A percentile compares a stretch with the other conserved stretches of the same genome.
phyloP scores from a whole-genome alignment of 2,113 vertebrate species.

The Galbula dea region DNA sequence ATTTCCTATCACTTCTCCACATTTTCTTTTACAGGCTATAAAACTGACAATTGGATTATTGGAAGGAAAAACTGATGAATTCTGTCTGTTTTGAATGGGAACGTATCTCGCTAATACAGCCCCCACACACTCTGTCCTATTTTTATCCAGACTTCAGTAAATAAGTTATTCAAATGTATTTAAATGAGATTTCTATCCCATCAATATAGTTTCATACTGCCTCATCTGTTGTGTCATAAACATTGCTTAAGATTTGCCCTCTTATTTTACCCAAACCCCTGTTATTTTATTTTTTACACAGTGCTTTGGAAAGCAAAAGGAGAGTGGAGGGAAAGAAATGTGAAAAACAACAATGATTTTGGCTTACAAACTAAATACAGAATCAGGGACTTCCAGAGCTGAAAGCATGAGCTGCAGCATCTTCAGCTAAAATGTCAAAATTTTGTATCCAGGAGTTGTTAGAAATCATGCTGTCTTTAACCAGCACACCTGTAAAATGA shows the following conservation, averaged over 20 bases:
- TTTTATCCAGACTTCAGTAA: constrained; percentile 51
- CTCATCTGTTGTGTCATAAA: background rate
- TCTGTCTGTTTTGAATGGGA: constrained; percentile 43
- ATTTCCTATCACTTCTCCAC: constrained; percentile 51
- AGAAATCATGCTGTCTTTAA: background rate
- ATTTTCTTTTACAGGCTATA: constrained; percentile 30
- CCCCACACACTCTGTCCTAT: constrained; percentile 3
- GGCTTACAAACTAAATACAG: no score
- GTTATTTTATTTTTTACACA: no score
- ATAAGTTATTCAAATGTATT: constrained; percentile 50
- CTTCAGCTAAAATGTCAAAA: background rate
- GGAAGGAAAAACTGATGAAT: constrained; percentile 49
- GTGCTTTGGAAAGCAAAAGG: no score
- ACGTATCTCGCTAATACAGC: background rate
- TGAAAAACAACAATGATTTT: no score
- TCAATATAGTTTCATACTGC: background rate
- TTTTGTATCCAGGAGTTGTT: background rate
- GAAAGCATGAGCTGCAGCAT: background rate
- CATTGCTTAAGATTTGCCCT: no score
- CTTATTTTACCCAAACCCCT: no score
- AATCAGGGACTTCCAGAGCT: no score
- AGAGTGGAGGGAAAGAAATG: no score
- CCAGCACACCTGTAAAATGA: background rate
- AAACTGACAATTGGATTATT: constrained; percentile 55
- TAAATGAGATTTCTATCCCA: constrained; percentile 11